Base-by-base conservation (phyloP, 1,140 invertebrate genomes). In the Caerostris extrusa region DNA sequence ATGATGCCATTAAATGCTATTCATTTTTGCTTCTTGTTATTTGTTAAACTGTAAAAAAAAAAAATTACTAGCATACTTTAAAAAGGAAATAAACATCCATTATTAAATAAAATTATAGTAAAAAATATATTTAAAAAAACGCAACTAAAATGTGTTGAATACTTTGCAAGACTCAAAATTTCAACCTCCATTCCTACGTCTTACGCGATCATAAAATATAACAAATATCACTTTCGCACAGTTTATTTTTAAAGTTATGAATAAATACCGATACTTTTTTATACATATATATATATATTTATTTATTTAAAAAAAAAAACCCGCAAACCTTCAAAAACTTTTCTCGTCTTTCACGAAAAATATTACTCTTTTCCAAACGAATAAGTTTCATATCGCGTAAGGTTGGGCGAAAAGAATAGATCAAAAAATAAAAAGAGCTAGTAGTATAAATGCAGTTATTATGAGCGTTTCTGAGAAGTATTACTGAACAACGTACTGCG, bases 401-500 rank as follows among this genome's bases (percentile, higher is more conserved):
- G 55, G 50, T 50, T 56, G 56, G 12, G 60, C 10, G 7, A 64
- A 83, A 64, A 64, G 34, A 88, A 88, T 69, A 69, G 69, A 89
- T 34, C 3, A 55, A 50, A 64, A 89, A 69, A 71, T 10, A 10
- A 64, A 64, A 50, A 55, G 55, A 7, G 61, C 69, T 86, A 92
- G 50, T 57, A 55, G 55, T 56, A 85, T 92, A 92, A 92, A 92
- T 86, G 91, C 69, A 81, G 91, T 92, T 85, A 92, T 92, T 69
- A 92, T 67, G 60, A 92, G 90, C 71, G 50, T 77, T 77, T 87
- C 67, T 50, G 34, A 77, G 77, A 77, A 93, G 91, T 71, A 93
- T 71, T 93, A 55, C 82, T 69, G 8, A 60, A 82, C 86, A 57
- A 17, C 67, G 57, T 81, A 57, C 91, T 77, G 56, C n/a, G 71